These are phyloP conservation scores for Piezodorus guildinii DNA, from an alignment of 1,140 invertebrate genomes.

Conservation along the genomic window DNA sequence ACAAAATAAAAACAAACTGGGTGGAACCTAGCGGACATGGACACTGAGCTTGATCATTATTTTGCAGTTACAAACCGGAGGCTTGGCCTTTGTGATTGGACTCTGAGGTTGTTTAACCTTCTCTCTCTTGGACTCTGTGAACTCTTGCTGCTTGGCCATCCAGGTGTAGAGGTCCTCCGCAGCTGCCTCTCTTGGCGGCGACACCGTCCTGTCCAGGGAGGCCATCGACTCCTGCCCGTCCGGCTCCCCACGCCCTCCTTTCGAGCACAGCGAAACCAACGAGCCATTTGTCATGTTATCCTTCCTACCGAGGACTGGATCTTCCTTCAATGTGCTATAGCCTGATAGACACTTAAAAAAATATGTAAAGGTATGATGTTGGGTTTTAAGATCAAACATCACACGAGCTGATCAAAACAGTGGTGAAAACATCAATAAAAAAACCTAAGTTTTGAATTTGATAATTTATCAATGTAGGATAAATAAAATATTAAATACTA, in stretches of 20 bases:
- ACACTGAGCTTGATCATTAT: neutral
- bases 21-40: neutral
- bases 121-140: constrained; percentile 35
- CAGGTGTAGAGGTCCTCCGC: constrained; percentile 86
- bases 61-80: constrained; percentile 23
- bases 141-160: constrained; percentile 86
- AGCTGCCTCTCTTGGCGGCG: constrained; percentile 31
- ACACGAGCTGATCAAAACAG: too few relatives aligned
- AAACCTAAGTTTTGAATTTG: too few relatives aligned
- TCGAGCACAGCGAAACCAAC: constrained; percentile 38
- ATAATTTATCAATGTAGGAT: too few relatives aligned
- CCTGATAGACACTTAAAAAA: constrained; percentile 36
- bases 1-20: neutral
- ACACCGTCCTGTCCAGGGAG: constrained; percentile 33
- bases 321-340: constrained; percentile 62
- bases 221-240: constrained; percentile 38
- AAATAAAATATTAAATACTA: too few relatives aligned
- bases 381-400: too few relatives aligned
- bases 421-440: too few relatives aligned
- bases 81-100: constrained; percentile 32
- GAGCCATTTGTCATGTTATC: constrained; percentile 6
- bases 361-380: too few relatives aligned
- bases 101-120: constrained; percentile 19
- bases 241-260: constrained; percentile 32
- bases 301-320: constrained; percentile 29